A percentile compares a stretch with the other conserved stretches of the same genome.
Conservation (phyloP, 1,140 invertebrate species). For the Danaus melanippus region DNA sequence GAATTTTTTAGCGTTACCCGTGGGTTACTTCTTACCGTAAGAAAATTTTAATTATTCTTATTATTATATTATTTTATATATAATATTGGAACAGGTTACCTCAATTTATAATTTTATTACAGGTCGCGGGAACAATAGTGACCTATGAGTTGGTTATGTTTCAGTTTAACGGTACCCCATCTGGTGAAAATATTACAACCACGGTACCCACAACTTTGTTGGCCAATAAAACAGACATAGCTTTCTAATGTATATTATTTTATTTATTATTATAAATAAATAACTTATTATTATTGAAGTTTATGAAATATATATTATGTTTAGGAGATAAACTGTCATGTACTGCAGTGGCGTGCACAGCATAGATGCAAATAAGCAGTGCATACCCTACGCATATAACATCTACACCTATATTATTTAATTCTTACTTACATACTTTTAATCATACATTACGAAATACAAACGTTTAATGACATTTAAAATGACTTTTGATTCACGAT, state of each 20-base stretch:
- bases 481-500: too few relatives aligned
- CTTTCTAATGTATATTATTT: not conserved
- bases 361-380: too few relatives aligned
- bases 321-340: too few relatives aligned
- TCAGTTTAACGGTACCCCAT: constrained; percentile 72
- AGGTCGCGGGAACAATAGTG: constrained; percentile 79
- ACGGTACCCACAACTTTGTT: not conserved
- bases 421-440: too few relatives aligned
- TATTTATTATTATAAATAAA: not conserved
- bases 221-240: constrained; percentile 2
- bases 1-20: constrained; percentile 80
- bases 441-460: too few relatives aligned
- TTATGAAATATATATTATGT: too few relatives aligned
- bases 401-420: too few relatives aligned
- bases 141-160: constrained; percentile 81
- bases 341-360: too few relatives aligned
- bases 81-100: not conserved
- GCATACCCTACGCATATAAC: too few relatives aligned
- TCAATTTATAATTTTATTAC: constrained; percentile 28
- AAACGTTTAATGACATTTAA: too few relatives aligned
- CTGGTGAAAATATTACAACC: constrained; percentile 5
- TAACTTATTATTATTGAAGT: too few relatives aligned
- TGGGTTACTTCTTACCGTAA: constrained; percentile 77
- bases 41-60: not conserved
- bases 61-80: not conserved